These are phyloP conservation scores for Toxotes chatareus DNA, from an alignment of 2,113 vertebrate species.

Conservation along the genomic window DNA sequence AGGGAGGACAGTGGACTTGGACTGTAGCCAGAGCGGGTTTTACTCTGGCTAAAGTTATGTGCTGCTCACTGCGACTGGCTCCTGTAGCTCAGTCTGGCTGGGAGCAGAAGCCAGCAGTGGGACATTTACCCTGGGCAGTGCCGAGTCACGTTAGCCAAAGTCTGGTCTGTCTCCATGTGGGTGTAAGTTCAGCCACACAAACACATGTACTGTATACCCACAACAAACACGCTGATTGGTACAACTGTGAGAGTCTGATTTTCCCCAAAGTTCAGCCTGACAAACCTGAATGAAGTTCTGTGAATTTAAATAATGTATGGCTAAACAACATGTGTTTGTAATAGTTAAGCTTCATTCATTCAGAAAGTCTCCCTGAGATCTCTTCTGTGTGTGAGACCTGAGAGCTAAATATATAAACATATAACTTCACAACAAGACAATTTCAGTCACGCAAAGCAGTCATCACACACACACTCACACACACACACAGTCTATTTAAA, in stretches of 20 bases:
- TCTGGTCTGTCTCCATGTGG: constrained; percentile 52
- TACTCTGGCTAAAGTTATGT: constrained; percentile 57
- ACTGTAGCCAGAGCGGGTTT: constrained; percentile 48
- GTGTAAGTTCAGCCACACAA: constrained; percentile 34
- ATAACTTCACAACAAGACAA: too few relatives aligned
- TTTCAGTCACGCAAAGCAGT: too few relatives aligned
- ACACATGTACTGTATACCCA: neutral
- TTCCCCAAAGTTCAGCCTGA: too few relatives aligned
- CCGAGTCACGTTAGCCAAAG: constrained; percentile 57
- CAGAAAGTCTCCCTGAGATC: too few relatives aligned
- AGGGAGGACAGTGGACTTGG: constrained; percentile 59
- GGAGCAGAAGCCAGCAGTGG: constrained; percentile 52
- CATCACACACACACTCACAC: too few relatives aligned
- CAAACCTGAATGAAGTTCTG: too few relatives aligned
- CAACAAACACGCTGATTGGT: neutral
- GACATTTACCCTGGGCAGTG: constrained; percentile 48
- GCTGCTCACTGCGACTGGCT: constrained; percentile 40
- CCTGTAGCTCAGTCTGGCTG: constrained; percentile 51
- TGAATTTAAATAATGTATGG: too few relatives aligned
- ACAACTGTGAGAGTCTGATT: constrained; percentile 22
- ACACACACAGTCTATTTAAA: too few relatives aligned
- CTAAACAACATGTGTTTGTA: too few relatives aligned
- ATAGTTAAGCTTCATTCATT: too few relatives aligned
- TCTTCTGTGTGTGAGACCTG: neutral
- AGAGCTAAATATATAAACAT: neutral